Evolutionary conservation across 2,113 vertebrate genomes (phyloP), one percentile per base, ranked within the genome.

Genomic region (Semicossyphus pulcher): DNA sequence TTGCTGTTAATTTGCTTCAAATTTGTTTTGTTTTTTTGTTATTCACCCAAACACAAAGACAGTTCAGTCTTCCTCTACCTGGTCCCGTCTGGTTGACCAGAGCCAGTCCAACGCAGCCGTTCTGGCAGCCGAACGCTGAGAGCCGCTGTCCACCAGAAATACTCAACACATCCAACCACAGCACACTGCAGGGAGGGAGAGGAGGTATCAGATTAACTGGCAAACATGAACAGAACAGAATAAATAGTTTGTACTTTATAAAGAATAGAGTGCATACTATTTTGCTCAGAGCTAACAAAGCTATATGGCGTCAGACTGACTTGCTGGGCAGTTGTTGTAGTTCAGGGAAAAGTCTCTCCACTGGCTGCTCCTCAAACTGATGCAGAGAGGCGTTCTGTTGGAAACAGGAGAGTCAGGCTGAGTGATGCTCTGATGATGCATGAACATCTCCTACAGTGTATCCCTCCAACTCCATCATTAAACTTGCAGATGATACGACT

Each of bases 331-430:
- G 92, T 10, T 95, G 82, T 0, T 92, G 94, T 8, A 97, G 94
- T 71, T 97, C 96, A 9, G 96, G 96, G 78, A 97, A 97, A 57
- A 97, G 93, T 56, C 84, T 94, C 78, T 96, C 95, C 62, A 96
- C 95, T 0, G 96, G 95, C 81, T 96, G 95, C 73, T 97, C 96
- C 58, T 97, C 96, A 91, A 97, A 97, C 89, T 97, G 96, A 74
- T 97, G 96, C 25, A 97, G 91, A 4, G 94, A 95, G 39, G 94
- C 95, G 0, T 96, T 96, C 96, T 97, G 87, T 41, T 68, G 66
- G 67, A 82, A 20, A 72, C 42, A 56, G 21, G 14, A 74, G 8
- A 57, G 11, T 49, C 48, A 14, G 8, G 9, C 39, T 65, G 9
- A 65, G 5, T 21, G 20, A 42, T 36, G 36, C 26, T 37, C 52